Conservation (phyloP, 2,113 vertebrate genomes). For the Centropristis striata region DNA sequence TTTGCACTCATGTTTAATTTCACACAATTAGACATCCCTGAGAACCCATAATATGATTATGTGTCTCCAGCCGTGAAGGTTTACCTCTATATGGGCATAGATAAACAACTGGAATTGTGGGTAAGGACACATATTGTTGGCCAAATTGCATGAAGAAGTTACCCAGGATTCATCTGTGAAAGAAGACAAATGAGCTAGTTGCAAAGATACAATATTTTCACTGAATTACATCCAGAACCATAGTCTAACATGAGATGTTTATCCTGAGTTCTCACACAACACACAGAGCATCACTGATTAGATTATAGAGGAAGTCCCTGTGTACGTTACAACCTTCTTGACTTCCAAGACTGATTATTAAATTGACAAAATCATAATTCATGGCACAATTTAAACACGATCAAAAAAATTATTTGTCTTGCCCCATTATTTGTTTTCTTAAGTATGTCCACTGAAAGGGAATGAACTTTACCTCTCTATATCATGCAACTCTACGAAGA, state of each 20-base stretch:
- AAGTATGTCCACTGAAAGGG: no score
- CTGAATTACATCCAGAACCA: background rate
- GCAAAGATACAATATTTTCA: no score
- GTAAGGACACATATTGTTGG: background rate
- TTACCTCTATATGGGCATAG: constrained; percentile 31
- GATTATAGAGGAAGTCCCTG: background rate
- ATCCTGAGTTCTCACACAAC: background rate
- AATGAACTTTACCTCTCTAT: no score
- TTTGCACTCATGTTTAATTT: constrained; percentile 63
- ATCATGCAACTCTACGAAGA: no score
- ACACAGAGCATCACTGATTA: background rate
- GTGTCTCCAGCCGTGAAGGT: constrained; percentile 30
- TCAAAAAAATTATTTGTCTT: no score
- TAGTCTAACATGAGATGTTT: background rate
- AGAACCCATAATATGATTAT: constrained; percentile 57
- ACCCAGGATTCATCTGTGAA: background rate
- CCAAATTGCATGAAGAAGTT: constrained; percentile 2
- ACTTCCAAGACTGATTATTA: no score
- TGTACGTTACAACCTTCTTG: no score
- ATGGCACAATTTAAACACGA: no score
- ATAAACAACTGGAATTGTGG: constrained; percentile 32
- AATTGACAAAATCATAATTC: no score
- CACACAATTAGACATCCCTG: constrained; percentile 49
- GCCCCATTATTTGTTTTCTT: no score
- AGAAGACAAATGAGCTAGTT: background rate